Percentiles rank a stretch among this genome's conserved stretches.
Evolutionary conservation across 2,888 invertebrate species (phyloP).

Genomic region (Cyaniris semiargus): DNA sequence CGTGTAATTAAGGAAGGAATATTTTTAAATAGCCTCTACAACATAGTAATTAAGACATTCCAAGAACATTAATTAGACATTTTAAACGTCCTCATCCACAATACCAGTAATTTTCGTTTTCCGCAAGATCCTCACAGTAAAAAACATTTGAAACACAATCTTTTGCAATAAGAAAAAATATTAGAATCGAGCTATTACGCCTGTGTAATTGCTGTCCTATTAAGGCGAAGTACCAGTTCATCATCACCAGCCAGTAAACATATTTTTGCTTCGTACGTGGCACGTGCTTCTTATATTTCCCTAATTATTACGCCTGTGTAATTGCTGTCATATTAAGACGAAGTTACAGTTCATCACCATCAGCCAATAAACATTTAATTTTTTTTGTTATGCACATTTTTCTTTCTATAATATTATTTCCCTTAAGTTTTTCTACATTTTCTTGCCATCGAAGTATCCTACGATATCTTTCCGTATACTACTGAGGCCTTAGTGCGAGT

Average conservation of each 20-base stretch:
- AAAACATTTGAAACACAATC: slow-evolving; percentile 25
- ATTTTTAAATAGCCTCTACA: neutral
- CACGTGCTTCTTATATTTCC: too few relatives aligned
- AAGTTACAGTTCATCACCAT: slow-evolving; percentile 36
- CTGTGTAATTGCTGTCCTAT: slow-evolving; percentile 45
- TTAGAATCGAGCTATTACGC: slow-evolving; percentile 37
- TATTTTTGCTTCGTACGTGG: too few relatives aligned
- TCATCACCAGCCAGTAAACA: neutral
- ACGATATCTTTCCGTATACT: too few relatives aligned
- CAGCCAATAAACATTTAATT: neutral
- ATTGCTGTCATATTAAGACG: slow-evolving; percentile 49
- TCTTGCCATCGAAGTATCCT: too few relatives aligned
- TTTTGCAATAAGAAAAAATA: slow-evolving; percentile 23
- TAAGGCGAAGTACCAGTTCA: slow-evolving; percentile 46
- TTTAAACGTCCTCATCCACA: slow-evolving; percentile 14
- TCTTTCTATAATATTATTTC: too few relatives aligned
- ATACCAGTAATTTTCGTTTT: slow-evolving; percentile 19
- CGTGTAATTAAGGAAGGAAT: neutral
- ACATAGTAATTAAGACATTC: neutral
- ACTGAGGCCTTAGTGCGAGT: too few relatives aligned
- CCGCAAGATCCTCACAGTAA: neutral
- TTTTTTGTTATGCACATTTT: too few relatives aligned
- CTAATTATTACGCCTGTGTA: slow-evolving; percentile 42
- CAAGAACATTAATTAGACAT: slow-evolving; percentile 21
- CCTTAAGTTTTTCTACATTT: neutral